These are phyloP conservation scores for Graphium colonna DNA, from an alignment of 2,888 invertebrate species.

Conservation along the genomic window DNA sequence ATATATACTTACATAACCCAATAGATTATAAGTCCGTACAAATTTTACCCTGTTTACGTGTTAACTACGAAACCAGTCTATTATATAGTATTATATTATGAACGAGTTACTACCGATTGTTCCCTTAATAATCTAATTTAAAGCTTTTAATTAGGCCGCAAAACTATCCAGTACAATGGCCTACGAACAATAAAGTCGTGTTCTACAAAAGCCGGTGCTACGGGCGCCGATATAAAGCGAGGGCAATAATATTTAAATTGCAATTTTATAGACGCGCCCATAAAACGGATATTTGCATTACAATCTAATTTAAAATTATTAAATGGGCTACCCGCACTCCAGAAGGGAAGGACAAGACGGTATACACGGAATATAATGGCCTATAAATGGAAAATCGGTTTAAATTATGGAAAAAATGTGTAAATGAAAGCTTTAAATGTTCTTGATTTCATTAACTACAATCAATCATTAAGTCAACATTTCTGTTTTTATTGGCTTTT, in stretches of 20 bases:
- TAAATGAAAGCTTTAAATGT: no score
- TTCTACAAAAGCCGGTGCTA: conserved; percentile 13
- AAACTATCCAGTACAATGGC: conserved; percentile 22
- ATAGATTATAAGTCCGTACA: no score
- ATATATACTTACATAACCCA: no score
- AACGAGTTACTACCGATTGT: conserved; percentile 3
- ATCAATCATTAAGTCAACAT: no score
- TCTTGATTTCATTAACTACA: no score
- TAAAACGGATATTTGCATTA: conserved; percentile 1
- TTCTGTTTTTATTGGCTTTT: no score
- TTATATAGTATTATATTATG: not conserved
- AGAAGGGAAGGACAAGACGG: no score
- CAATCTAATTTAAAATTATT: not conserved
- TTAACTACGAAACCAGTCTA: no score
- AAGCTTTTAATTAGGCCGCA: conserved; percentile 21
- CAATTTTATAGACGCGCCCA: conserved; percentile 11
- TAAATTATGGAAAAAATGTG: not conserved
- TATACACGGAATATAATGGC: no score
- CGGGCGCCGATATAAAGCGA: conserved; percentile 12
- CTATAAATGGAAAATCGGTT: not conserved
- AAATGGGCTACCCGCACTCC: not conserved
- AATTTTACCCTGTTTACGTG: no score
- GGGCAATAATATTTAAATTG: conserved; percentile 17
- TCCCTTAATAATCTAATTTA: conserved; percentile 19
- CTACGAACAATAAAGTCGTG: conserved; percentile 18